phyloP scores from a whole-genome alignment of 1,140 invertebrate species.

The Drosophila cardini region DNA sequence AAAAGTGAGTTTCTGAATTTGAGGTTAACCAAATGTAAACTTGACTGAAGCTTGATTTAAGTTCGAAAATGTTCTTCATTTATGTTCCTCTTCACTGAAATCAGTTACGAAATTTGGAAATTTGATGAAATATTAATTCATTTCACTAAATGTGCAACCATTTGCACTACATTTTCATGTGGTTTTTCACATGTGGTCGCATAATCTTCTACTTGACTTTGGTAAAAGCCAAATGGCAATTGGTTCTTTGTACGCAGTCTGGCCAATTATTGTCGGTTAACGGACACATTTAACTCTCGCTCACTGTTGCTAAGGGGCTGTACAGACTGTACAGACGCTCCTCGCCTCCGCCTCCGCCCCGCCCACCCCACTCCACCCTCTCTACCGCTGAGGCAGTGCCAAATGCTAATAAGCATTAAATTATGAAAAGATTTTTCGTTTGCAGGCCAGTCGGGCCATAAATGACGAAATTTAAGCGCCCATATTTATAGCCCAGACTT shows the following conservation, averaged over 20 bases:
- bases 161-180: constrained; percentile 5
- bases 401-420: constrained; percentile 82
- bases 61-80: too few relatives aligned
- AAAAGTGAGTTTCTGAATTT: too few relatives aligned
- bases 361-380: neutral
- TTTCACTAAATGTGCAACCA: neutral
- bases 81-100: too few relatives aligned
- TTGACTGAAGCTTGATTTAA: too few relatives aligned
- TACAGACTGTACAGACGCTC: neutral
- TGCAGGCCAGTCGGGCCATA: constrained; percentile 71
- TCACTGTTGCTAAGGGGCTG: too few relatives aligned
- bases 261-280: constrained; percentile 12
- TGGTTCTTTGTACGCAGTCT: constrained; percentile 5
- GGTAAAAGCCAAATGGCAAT: neutral
- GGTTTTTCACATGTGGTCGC: constrained; percentile 20
- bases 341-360: neutral
- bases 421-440: constrained; percentile 78
- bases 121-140: too few relatives aligned
- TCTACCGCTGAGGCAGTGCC: constrained; percentile 7
- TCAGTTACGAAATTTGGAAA: too few relatives aligned
- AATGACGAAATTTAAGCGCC: constrained; percentile 81
- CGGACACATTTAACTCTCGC: constrained; percentile 7
- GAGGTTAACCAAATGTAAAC: too few relatives aligned
- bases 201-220: constrained; percentile 4
- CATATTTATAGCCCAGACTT: constrained; percentile 82